Evolutionary conservation across 2,113 vertebrate genomes (phyloP).

Genomic region (Pampusana beccarii): DNA sequence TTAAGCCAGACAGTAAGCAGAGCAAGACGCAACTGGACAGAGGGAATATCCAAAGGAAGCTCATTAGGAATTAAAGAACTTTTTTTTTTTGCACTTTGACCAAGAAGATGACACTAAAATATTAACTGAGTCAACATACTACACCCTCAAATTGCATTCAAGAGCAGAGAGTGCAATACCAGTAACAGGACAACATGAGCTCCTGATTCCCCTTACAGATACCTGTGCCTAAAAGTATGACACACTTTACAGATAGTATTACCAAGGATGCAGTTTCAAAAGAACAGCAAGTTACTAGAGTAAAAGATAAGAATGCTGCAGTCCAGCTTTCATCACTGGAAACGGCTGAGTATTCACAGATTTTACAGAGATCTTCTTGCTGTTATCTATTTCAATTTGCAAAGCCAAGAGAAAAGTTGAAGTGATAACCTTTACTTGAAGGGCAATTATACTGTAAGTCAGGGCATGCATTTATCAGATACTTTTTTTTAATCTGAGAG

Average conservation of each 20-base stretch:
- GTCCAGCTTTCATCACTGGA: not conserved
- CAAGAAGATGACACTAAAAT: not conserved
- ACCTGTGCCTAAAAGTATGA: not conserved
- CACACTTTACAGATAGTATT: not conserved
- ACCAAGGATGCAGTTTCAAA: not conserved
- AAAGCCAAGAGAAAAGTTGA: not conserved
- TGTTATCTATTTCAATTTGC: constrained; percentile 42
- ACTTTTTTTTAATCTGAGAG: not conserved
- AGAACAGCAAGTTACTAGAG: not conserved
- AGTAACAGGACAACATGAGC: not conserved
- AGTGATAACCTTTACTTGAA: constrained; percentile 31
- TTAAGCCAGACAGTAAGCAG: not conserved
- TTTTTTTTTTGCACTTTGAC: not conserved
- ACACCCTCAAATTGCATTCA: not conserved
- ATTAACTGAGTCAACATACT: not conserved
- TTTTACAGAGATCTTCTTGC: not conserved
- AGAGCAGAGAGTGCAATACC: not conserved
- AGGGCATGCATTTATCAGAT: not conserved
- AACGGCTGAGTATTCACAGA: not conserved
- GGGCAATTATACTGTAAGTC: not conserved
- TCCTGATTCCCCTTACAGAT: not conserved
- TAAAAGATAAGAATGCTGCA: not conserved
- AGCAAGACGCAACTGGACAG: not conserved
- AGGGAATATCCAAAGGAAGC: not conserved
- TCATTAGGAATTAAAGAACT: not conserved